These are phyloP conservation scores for Folsomia manolachei DNA, from an alignment of 2,888 invertebrate genomes.

Conservation along the genomic window DNA sequence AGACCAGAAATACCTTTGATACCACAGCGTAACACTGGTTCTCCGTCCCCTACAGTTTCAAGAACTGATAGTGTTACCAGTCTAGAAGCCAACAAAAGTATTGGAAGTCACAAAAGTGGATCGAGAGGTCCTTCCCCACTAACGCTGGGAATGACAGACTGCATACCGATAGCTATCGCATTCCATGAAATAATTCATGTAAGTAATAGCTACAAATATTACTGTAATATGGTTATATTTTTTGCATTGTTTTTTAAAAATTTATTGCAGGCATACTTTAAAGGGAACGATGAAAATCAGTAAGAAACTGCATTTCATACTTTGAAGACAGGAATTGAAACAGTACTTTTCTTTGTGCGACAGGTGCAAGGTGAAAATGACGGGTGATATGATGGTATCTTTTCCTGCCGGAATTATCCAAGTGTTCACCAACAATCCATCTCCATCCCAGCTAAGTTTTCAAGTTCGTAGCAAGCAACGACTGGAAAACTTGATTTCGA, in stretches of 20 bases:
- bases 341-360: too few species aligned
- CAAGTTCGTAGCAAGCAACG: slow-evolving; percentile 81
- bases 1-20: slow-evolving; percentile 63
- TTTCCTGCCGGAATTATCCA: slow-evolving; percentile 95
- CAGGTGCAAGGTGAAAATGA: slow-evolving; percentile 91
- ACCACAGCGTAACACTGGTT: slow-evolving; percentile 43
- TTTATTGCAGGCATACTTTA: slow-evolving; percentile 92
- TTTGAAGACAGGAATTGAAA: too few species aligned
- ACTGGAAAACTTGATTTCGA: slow-evolving; percentile 85
- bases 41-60: slow-evolving; percentile 56
- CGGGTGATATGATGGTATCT: slow-evolving; percentile 96
- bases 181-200: slow-evolving; percentile 90
- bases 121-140: slow-evolving; percentile 92
- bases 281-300: slow-evolving; percentile 71
- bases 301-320: too few species aligned
- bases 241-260: not conserved
- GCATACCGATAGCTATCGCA: slow-evolving; percentile 93
- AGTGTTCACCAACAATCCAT: slow-evolving; percentile 90
- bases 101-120: slow-evolving; percentile 64
- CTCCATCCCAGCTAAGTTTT: slow-evolving; percentile 86
- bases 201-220: too few species aligned
- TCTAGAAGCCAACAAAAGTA: slow-evolving; percentile 38
- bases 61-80: slow-evolving; percentile 61
- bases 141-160: slow-evolving; percentile 91
- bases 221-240: too few species aligned